Base-by-base conservation (phyloP, 2,797 vertebrate genomes). In the Centropyge bicolor region DNA sequence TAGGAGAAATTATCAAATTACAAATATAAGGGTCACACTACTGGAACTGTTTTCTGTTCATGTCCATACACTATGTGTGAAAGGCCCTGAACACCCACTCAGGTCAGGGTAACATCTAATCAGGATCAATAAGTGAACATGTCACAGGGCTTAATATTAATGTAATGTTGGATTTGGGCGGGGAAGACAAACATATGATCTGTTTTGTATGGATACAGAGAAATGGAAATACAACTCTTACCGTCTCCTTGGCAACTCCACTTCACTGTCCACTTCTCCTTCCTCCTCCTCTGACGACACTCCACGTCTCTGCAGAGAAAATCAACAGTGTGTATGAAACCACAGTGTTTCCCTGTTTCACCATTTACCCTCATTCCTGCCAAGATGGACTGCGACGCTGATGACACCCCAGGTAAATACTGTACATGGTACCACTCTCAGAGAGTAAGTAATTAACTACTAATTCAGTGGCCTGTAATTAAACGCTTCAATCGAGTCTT, bases 211-310 rank as follows among this genome's bases (percentile, higher is more conserved):
- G 12, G 17, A 46, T 36, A 20, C 43, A 51, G 31, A 56, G 17
- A 52, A 41, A 56, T 36, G 4, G 24, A 4, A 40, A 43, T 17
- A 65, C 19, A 4, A 57, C 9, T 60, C 71, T 93, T 76, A 98
- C 97, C 97, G 96, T 95, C 96, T 96, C 84, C 96, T 94, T 20
- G 97, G 96, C 87, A 98, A 89, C 82, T 99, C 98, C 75, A 98
- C 97, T 87, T 98, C 98, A 70, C 98, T 99, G 94, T 99, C 97
- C 67, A 98, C 98, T 72, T 99, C 98, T 6, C 98, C 98, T 76
- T 99, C 98, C 83, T 98, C 98, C 59, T 98, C 97, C 83, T 98
- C 98, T 35, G 97, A 98, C 0, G 97, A 99, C 74, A 98, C 90
- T 2, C 97, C 97, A 64, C 97, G 96, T 85, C 97, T 97, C 95